phyloP scores from a whole-genome alignment of 2,797 vertebrate genomes.

The Neosalanx taihuensis region DNA sequence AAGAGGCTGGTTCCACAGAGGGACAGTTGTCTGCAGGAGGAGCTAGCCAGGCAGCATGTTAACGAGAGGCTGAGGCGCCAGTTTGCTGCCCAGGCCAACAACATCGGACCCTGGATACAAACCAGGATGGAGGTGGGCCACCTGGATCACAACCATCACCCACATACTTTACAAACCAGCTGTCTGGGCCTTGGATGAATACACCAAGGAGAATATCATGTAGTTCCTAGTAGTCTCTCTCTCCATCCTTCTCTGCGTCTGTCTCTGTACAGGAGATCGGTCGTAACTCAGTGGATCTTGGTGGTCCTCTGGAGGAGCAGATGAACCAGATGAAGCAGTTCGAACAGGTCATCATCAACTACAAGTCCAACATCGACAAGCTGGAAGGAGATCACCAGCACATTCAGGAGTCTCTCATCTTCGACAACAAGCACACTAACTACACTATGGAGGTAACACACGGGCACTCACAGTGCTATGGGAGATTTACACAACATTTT shows the following conservation, averaged over 20 bases:
- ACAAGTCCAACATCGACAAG: slow-evolving; percentile 85
- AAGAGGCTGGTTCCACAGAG: slow-evolving; percentile 81
- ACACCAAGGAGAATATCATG: not conserved
- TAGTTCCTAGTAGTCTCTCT: not conserved
- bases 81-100: slow-evolving; percentile 82
- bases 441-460: slow-evolving; percentile 85
- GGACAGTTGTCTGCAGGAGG: slow-evolving; percentile 81
- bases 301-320: slow-evolving; percentile 83
- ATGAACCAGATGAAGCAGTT: slow-evolving; percentile 85
- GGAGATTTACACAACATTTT: too few relatives aligned
- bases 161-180: not conserved
- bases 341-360: slow-evolving; percentile 83
- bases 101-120: slow-evolving; percentile 86
- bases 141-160: too few relatives aligned
- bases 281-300: slow-evolving; percentile 75
- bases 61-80: slow-evolving; percentile 80
- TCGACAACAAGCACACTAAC: slow-evolving; percentile 87
- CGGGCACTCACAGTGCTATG: too few relatives aligned
- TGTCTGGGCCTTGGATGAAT: too few relatives aligned
- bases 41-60: slow-evolving; percentile 77
- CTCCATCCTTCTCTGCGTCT: not conserved
- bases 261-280: slow-evolving; percentile 73
- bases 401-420: slow-evolving; percentile 85
- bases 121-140: slow-evolving; percentile 81
- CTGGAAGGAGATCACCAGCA: slow-evolving; percentile 86